These are phyloP conservation scores for Apomyelois bistriatella DNA, from an alignment of 2,888 invertebrate species.

Conservation along the genomic window DNA sequence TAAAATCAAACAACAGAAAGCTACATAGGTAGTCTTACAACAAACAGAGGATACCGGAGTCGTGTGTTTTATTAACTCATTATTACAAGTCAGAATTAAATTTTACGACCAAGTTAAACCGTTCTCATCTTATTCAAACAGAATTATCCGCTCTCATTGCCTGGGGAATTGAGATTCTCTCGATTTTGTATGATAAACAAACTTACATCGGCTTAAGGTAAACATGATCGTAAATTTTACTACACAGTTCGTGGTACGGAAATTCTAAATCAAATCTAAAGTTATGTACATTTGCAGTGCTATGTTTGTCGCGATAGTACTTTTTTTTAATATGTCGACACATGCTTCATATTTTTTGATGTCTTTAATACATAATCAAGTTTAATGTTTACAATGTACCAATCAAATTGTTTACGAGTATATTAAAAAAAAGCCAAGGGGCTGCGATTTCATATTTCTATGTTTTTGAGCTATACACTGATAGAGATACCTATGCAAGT, in stretches of 20 bases:
- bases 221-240: conserved; percentile 71
- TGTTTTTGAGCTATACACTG: no score
- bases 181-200: conserved; percentile 69
- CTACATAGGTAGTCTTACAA: conserved; percentile 24
- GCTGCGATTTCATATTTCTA: no score
- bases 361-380: no score
- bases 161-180: conserved; percentile 50
- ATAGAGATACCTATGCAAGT: no score
- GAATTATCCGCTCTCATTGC: conserved; percentile 61
- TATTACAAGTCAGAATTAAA: conserved; percentile 49
- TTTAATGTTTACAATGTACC: no score
- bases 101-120: conserved; percentile 53
- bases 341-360: background rate
- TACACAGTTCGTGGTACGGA: conserved; percentile 50
- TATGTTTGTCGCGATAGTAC: background rate
- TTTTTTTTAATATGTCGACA: background rate
- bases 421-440: no score
- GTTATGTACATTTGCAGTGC: conserved; percentile 17
- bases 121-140: conserved; percentile 51
- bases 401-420: no score
- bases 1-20: conserved; percentile 20
- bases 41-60: conserved; percentile 24
- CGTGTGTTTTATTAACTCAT: conserved; percentile 51
- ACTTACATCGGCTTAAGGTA: conserved; percentile 63
- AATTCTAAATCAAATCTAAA: conserved; percentile 57